Evolutionary conservation across 2,888 invertebrate genomes (phyloP), one percentile per base, ranked within the genome.

Genomic region (Mimumesa dahlbomi): DNA sequence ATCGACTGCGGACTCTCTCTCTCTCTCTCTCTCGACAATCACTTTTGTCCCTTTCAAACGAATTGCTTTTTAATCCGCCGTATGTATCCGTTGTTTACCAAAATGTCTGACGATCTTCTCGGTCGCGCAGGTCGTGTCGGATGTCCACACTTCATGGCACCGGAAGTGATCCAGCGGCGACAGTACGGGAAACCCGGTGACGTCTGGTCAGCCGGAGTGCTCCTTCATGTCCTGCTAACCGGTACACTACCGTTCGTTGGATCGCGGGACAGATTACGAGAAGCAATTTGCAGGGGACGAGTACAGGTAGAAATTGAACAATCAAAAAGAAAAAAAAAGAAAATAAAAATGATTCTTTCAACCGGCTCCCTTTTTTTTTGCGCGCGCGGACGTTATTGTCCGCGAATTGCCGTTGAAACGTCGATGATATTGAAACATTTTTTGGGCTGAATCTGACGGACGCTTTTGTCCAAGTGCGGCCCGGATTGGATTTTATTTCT

Each of bases 81-180:
- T 40, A 65, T 21, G 13, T 13, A 16, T 29, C 52, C 21, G 25
- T 22, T 42, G 29, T 49, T 67, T 73, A 43, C 16, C 25, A 46
- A 21, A 5, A 2, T 19, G 11, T 58, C 50, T 79, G 29, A 75
- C 54, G 38, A 56, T 48, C 29, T 48, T 67, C 63, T 75, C 63
- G 73, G 34, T 73, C 69, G 74, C 70, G 52, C 90, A 97, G 97
- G 96, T 89, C 95, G 97, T 73, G 95, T 98, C 69, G 98, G 98
- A 34, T 97, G 97, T 63, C 97, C 98, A 11, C 97, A 97, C 90
- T 99, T 98, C 90, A 98, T 99, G 97, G 96, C 98, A 0, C 99
- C 99, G 0, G 99, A 99, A 91, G 96, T 99, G 75, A 96, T 99
- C 16, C 94, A 96, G 71, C 93, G 96, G 85, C 94, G 96, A 89